Conservation (phyloP, 30 jellyfish, hydroid and myxozoan species). For the Mastigias papua region DNA sequence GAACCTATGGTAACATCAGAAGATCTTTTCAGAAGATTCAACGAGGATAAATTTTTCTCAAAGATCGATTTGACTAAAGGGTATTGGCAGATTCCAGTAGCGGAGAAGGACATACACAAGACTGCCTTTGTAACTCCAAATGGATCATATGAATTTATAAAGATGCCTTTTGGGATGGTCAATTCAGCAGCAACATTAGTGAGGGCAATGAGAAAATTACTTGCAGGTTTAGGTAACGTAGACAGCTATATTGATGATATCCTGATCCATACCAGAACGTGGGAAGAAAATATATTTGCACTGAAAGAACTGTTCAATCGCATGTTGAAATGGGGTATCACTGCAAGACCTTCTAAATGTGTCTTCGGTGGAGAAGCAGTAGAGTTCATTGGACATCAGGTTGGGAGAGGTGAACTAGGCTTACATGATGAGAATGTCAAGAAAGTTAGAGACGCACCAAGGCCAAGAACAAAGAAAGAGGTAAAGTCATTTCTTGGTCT, state of each 20-base stretch:
- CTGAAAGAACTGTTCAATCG: slow-evolving; percentile 36
- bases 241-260: slow-evolving; percentile 54
- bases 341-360: slow-evolving; percentile 46
- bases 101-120: slow-evolving; percentile 20
- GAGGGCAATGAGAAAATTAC: slow-evolving; percentile 53
- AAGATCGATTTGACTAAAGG: slow-evolving; percentile 55
- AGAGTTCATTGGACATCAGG: slow-evolving; percentile 26
- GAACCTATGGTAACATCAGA: slow-evolving; percentile 53
- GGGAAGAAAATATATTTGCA: slow-evolving; percentile 57
- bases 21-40: slow-evolving; percentile 29
- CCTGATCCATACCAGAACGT: slow-evolving; percentile 52
- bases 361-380: slow-evolving; percentile 36
- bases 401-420: slow-evolving; percentile 57
- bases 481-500: slow-evolving; percentile 50
- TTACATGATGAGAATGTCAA: slow-evolving; percentile 42
- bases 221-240: slow-evolving; percentile 26
- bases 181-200: slow-evolving; percentile 45
- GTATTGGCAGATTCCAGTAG: slow-evolving; percentile 53
- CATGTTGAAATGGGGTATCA: slow-evolving; percentile 50
- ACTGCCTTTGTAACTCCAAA: slow-evolving; percentile 56
- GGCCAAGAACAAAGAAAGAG: slow-evolving; percentile 57
- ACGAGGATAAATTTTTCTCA: slow-evolving; percentile 41
- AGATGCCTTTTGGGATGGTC: slow-evolving; percentile 59
- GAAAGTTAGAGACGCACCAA: slow-evolving; percentile 59
- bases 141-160: slow-evolving; percentile 38